Evolutionary conservation across 1,140 invertebrate species (phyloP).

Genomic region (Plodia interpunctella): DNA sequence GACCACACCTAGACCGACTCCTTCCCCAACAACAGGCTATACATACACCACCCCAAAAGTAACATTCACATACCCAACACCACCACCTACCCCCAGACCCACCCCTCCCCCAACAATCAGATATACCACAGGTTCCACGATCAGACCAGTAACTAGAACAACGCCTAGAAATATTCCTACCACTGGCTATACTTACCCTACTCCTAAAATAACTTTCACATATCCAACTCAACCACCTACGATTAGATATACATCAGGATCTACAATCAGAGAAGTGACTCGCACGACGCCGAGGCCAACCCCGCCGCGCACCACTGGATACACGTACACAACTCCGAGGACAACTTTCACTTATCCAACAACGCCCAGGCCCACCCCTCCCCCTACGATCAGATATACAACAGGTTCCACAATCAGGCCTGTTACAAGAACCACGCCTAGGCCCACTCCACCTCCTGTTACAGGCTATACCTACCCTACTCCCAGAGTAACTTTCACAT

Average conservation of each 20-base stretch:
- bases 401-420: neutral
- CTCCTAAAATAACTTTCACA: neutral
- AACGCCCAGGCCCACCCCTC: conserved; percentile 16
- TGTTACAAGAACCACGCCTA: conserved; percentile 15
- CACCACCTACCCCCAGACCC: conserved; percentile 13
- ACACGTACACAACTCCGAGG: conserved; percentile 12
- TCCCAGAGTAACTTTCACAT: conserved; percentile 20
- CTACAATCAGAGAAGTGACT: conserved; percentile 14
- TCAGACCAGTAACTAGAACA: conserved; percentile 14
- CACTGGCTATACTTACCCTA: conserved; percentile 14
- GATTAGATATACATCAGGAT: conserved; percentile 8
- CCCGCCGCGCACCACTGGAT: conserved; percentile 12
- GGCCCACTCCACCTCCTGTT: conserved; percentile 12
- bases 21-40: conserved; percentile 18
- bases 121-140: conserved; percentile 13
- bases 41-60: conserved; percentile 5
- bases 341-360: conserved; percentile 24
- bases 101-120: conserved; percentile 19
- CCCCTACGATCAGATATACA: conserved; percentile 13
- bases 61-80: neutral
- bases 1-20: conserved; percentile 23
- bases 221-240: conserved; percentile 16
- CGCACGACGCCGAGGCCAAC: conserved; percentile 16
- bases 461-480: too few species aligned
- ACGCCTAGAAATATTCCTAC: conserved; percentile 17